These are phyloP conservation scores for Fregetta grallaria DNA, from an alignment of 2,113 vertebrate genomes.

Conservation along the genomic window DNA sequence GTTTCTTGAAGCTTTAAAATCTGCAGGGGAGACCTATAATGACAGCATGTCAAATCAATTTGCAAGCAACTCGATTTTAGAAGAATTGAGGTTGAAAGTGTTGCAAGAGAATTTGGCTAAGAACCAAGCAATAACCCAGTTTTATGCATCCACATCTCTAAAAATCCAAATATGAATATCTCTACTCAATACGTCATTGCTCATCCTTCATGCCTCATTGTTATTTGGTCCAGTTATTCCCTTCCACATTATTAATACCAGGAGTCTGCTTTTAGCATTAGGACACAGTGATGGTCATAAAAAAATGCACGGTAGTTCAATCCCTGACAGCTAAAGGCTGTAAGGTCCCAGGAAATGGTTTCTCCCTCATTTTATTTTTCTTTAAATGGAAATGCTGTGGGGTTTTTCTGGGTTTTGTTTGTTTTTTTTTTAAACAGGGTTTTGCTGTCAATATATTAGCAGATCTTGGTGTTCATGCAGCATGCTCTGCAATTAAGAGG, in stretches of 20 bases:
- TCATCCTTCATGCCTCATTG: background rate
- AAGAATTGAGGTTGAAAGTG: background rate
- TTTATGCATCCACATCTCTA: background rate
- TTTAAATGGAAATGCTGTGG: slow-evolving; percentile 8
- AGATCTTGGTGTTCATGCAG: slow-evolving; percentile 21
- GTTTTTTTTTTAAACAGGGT: background rate
- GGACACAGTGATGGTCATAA: background rate
- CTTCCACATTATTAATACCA: background rate
- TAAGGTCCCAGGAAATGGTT: background rate
- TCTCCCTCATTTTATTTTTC: background rate
- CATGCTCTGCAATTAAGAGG: slow-evolving; percentile 52
- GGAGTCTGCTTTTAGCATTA: background rate
- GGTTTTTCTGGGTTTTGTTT: background rate
- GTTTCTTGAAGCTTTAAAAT: background rate
- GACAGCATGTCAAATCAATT: background rate
- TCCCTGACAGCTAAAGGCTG: background rate
- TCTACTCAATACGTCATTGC: background rate
- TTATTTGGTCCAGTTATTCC: background rate
- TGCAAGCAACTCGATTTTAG: background rate
- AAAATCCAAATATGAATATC: background rate
- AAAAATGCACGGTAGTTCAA: background rate
- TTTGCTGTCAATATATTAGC: slow-evolving; percentile 27
- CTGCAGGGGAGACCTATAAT: background rate
- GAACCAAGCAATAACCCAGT: background rate
- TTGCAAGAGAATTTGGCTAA: background rate